Evolutionary conservation across 2,113 vertebrate genomes (phyloP), one percentile per base, ranked within the genome.

Genomic region (Cyanoramphus novaezelandiae): DNA sequence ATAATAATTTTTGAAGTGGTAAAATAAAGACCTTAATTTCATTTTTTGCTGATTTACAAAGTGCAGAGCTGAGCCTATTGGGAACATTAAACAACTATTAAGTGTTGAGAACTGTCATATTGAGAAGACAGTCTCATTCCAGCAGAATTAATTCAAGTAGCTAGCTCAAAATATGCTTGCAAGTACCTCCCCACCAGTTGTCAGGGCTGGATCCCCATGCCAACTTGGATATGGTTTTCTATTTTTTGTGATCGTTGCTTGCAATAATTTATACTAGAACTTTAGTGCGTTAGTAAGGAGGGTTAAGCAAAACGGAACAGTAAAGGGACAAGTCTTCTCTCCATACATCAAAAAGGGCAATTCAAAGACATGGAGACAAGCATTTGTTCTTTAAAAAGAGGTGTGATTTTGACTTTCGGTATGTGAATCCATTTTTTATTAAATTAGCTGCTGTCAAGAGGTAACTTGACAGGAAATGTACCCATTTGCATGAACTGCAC

Each of bases 21-120:
- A 92, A 93, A 95, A 94, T 92, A 70, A 86, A 96, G 52, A 91
- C 31, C 49, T 86, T 89, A 2, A n/a, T 96, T 97, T 95, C 84
- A 69, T 55, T 94, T 96, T 95, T 93, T 96, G 8, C 82, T 94
- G 94, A 96, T 95, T 97, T 97, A 93, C 47, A 68, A 86, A 93
- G 89, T 85, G 63, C 76, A 93, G 47, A 72, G 60, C 82, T 95
- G 72, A 94, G 82, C 70, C 91, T 96, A 62, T 19, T 86, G 65
- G 92, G 89, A 96, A 63, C 70, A 59, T 89, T 91, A 93, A 94
- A 88, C 62, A 85, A 50, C 62, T 88, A 77, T 76, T 95, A 95
- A 91, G 44, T 74, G 74, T 64, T 33, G 55, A 92, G 68, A 97
- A 75, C 74, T 94, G 90, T 88, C 84, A 88, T 65, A 60, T 50